Base-by-base conservation (phyloP, 1,140 invertebrate genomes). In the Idris sp. region DNA sequence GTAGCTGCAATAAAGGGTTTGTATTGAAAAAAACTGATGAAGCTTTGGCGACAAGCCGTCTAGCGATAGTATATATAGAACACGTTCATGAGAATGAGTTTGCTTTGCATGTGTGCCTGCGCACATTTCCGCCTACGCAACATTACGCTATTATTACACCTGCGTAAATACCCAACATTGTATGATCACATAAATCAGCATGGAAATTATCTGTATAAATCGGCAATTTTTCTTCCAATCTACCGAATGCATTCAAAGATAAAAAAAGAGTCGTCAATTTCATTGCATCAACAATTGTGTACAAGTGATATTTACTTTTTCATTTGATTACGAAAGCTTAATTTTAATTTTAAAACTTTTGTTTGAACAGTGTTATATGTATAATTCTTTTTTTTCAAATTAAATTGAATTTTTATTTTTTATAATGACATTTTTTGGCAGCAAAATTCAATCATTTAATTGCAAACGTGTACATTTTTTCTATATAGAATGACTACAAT, bases 61-160 rank as follows among this genome's bases (percentile, higher is more conserved):
- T 75, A 62, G 72, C 43, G 48, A 64, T 58, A 56, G 51, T 28
- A 51, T 62, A 68, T 44, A 74, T 56, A 56, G 54, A 56, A 28
- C 49, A 69, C 72, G 58, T 68, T 53, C 38, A 62, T 22, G 69
- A 65, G 64, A 75, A 59, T 75, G 64, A 64, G 58, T 43, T 48
- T 51, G 51, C 26, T 56, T 54, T 51, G 58, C 43, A 54, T 69
- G 58, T 75, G 26, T 64, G 58, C 64, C 72, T 59, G 53, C 72
- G 51, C 72, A 64, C 38, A 62, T 69, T 62, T 14, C 69, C 51
- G 54, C 58, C 58, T 64, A 69, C 73, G 54, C 28, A 25, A 44
- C 33, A 75, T 65, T 65, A 58, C 58, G 44, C 56, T 75, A 69
- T 75, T 75, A 75, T 75, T 75, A 75, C 73, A 75, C 73, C 64